phyloP scores from a whole-genome alignment of 2,888 invertebrate genomes.

The Sesamia inferens region DNA sequence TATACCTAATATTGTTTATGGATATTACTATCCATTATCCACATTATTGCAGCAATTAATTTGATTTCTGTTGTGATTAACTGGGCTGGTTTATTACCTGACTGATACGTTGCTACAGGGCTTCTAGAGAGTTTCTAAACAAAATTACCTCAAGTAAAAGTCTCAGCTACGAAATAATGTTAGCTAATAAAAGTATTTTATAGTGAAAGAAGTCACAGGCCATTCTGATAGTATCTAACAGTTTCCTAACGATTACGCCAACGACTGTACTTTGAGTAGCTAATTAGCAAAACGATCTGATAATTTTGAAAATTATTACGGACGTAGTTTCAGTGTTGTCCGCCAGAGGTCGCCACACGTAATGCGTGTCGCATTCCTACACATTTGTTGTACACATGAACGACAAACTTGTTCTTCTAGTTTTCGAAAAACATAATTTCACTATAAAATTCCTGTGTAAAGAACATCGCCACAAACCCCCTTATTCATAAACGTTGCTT shows the following conservation, averaged over 20 bases:
- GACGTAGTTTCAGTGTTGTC: constrained; percentile 34
- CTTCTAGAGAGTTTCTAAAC: background rate
- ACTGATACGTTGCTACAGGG: background rate
- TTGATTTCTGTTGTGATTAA: background rate
- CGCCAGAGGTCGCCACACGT: constrained; percentile 54
- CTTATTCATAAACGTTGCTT: no score
- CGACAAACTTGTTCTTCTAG: constrained; percentile 22
- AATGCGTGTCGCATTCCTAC: constrained; percentile 56
- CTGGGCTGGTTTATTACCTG: no score
- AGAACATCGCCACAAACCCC: no score
- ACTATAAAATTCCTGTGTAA: background rate
- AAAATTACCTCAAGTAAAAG: background rate
- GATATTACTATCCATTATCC: background rate
- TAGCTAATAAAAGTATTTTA: constrained; percentile 12
- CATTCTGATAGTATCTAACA: constrained; percentile 42
- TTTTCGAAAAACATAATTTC: background rate
- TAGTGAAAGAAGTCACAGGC: constrained; percentile 23
- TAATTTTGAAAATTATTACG: constrained; percentile 47
- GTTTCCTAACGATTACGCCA: constrained; percentile 38
- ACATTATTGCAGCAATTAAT: background rate
- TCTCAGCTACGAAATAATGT: constrained; percentile 15
- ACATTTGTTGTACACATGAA: constrained; percentile 55
- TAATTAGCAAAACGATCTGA: constrained; percentile 60
- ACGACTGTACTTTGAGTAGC: constrained; percentile 25
- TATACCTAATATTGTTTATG: no score